Base-by-base conservation (phyloP, 1,140 invertebrate genomes). In the Sycobia sp. region DNA sequence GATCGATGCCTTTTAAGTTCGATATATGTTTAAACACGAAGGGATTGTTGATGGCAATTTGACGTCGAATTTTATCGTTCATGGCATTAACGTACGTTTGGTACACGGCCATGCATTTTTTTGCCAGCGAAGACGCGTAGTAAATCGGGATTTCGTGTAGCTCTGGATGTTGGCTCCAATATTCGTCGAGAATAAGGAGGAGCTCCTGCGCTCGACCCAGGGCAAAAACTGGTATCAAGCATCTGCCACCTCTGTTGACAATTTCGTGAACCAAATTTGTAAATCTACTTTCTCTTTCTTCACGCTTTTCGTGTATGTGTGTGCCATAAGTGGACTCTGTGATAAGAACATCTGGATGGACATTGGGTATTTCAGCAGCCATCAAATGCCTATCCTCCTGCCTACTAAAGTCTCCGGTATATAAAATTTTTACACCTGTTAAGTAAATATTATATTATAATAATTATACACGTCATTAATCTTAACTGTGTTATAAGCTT, bases 101-200 rank as follows among this genome's bases (percentile, higher is more conserved):
- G 83, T 99, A 99, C 0, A 99, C 97, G 60, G 95, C 93, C 97
- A 99, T 99, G 77, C 98, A 99, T 76, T 99, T 99, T 79, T 99
- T 99, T 3, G 98, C 98, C 38, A 99, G 82, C 0, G 96, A 98
- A 1, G 96, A 98, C 0, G 97, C 97, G 84, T 99, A 99, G 83
- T 99, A 99, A 68, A 99, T 99, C 0, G 98, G 98, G 70, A 99
- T 95, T 77, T 99, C 96, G 71, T 99, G 97, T 2, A 99, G 82
- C 83, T 99, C 97, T 0, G 96, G 97, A 85, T 99, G 97, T 47
- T 93, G 89, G 44, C 92, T 89, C 98, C 98, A 99, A 83, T 95
- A 99, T 79, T 99, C 97, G 82, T 99, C 97, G 86, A 98, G 82
- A 74, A 99, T 99, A 3, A 99, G 84, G 1, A 99, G 82, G 14